Percentiles rank a stretch among this genome's conserved stretches.
These are phyloP conservation scores for Dicentrarchus labrax DNA, from an alignment of 2,113 vertebrate species.

Conservation along the genomic window DNA sequence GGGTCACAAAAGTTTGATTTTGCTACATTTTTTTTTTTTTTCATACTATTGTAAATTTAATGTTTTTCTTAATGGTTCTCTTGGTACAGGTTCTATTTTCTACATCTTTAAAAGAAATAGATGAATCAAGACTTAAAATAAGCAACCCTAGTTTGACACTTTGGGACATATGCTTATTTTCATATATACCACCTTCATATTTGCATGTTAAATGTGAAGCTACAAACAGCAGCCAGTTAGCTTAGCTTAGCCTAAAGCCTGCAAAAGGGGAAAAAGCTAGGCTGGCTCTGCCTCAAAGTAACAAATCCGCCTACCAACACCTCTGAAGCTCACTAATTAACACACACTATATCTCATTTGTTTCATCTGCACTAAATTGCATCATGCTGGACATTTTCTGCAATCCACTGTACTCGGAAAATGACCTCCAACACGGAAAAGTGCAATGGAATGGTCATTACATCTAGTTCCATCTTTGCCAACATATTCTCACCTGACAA, in stretches of 20 bases:
- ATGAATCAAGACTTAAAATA: background rate
- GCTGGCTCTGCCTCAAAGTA: background rate
- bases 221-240: background rate
- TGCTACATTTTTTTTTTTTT: background rate
- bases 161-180: background rate
- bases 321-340: background rate
- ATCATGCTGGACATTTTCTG: too few relatives aligned
- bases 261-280: background rate
- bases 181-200: background rate
- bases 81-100: background rate
- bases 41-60: too few relatives aligned
- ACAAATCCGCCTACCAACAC: background rate
- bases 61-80: too few relatives aligned
- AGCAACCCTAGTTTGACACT: background rate
- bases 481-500: too few relatives aligned
- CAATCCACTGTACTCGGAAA: too few relatives aligned
- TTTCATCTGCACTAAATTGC: background rate
- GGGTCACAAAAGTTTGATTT: background rate
- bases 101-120: background rate
- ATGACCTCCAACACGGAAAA: too few relatives aligned
- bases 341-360: background rate
- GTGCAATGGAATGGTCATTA: too few relatives aligned
- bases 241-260: background rate
- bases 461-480: too few relatives aligned
- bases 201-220: background rate